These are phyloP conservation scores for Siniperca knerii DNA, from an alignment of 2,113 vertebrate species.

Conservation along the genomic window DNA sequence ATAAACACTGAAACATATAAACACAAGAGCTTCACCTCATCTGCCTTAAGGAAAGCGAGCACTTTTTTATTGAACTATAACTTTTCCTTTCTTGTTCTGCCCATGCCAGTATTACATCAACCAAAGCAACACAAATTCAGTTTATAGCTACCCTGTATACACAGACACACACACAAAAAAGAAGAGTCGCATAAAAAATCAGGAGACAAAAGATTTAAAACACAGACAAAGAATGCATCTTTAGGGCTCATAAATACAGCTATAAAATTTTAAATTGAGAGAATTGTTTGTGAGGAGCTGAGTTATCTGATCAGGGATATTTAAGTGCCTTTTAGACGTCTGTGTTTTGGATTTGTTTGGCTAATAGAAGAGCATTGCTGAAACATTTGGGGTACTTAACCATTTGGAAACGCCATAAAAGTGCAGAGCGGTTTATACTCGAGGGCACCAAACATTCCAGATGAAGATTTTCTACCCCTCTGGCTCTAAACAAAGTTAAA, in stretches of 20 bases:
- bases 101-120: slow-evolving; percentile 17
- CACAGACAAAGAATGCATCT: slow-evolving; percentile 38
- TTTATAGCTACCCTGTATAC: slow-evolving; percentile 25
- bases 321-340: slow-evolving; percentile 31
- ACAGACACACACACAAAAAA: slow-evolving; percentile 11
- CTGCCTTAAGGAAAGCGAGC: background rate
- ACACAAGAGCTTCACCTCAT: slow-evolving; percentile 26
- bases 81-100: slow-evolving; percentile 48
- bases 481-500: slow-evolving; percentile 55
- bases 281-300: slow-evolving; percentile 18
- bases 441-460: slow-evolving; percentile 54
- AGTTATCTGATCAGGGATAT: slow-evolving; percentile 49
- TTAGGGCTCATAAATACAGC: slow-evolving; percentile 35
- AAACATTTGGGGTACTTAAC: slow-evolving; percentile 58
- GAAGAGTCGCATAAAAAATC: slow-evolving; percentile 24
- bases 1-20: slow-evolving; percentile 6
- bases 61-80: slow-evolving; percentile 54
- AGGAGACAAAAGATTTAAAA: slow-evolving; percentile 37
- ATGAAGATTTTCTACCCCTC: slow-evolving; percentile 28
- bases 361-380: slow-evolving; percentile 22
- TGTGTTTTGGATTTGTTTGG: slow-evolving; percentile 62
- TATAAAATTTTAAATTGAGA: slow-evolving; percentile 35
- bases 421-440: slow-evolving; percentile 31
- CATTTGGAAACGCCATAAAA: slow-evolving; percentile 70
- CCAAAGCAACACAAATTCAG: slow-evolving; percentile 41